Conservation (phyloP, 2,113 vertebrate species). For the Pluvianellus socialis region DNA sequence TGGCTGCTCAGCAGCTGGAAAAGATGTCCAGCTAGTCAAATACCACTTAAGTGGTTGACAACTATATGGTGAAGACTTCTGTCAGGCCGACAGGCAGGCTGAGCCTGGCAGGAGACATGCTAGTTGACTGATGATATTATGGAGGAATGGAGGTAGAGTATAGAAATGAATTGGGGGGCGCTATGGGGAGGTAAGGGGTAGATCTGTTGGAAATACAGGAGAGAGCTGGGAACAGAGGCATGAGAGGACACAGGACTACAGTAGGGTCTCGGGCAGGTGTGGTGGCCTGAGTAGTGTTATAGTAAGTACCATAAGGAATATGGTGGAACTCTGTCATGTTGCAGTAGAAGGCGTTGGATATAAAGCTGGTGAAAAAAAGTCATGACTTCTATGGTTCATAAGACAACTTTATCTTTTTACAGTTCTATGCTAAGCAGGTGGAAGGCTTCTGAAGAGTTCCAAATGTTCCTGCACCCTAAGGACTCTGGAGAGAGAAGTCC, state of each 20-base stretch:
- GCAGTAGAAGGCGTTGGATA: not conserved
- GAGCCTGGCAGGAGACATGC: not conserved
- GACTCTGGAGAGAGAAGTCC: not conserved
- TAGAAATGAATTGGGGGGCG: rapidly evolving
- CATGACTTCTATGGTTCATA: not conserved
- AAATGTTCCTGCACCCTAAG: not conserved
- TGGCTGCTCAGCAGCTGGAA: not conserved
- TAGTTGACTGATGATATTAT: not conserved
- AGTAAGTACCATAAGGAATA: not conserved
- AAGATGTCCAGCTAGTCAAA: not conserved
- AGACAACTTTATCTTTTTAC: not conserved
- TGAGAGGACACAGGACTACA: not conserved
- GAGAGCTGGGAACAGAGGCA: rapidly evolving
- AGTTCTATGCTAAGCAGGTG: not conserved
- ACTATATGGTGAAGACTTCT: not conserved
- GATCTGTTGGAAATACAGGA: not conserved
- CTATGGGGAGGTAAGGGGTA: not conserved
- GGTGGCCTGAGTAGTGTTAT: not conserved
- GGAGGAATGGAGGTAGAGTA: not conserved
- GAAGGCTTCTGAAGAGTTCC: not conserved
- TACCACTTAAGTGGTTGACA: not conserved
- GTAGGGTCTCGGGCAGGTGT: not conserved
- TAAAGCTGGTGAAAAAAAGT: not conserved
- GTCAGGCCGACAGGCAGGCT: not conserved
- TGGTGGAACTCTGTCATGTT: not conserved